These are phyloP conservation scores for Myopa tessellatipennis DNA, from an alignment of 2,888 invertebrate genomes.

Conservation along the genomic window DNA sequence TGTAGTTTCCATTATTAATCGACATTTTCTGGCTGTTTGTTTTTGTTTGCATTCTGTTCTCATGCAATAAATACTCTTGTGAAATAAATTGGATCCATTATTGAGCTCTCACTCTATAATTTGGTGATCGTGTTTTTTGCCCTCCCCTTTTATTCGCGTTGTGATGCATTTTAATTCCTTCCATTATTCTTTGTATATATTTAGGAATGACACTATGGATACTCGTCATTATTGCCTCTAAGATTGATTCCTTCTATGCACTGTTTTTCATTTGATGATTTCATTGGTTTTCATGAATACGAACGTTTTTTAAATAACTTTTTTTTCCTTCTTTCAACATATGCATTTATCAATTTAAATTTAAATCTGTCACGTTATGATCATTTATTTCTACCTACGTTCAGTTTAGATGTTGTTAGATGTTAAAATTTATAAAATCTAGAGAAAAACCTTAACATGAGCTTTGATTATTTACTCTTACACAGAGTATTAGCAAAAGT, in stretches of 20 bases:
- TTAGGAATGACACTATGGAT: slow-evolving; percentile 17
- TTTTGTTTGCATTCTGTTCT: background rate
- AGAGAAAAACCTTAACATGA: too few species aligned
- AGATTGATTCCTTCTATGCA: background rate
- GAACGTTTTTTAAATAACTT: background rate
- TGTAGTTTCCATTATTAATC: slow-evolving; percentile 6
- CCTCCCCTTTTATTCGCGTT: background rate
- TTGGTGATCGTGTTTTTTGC: background rate
- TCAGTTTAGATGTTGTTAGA: too few species aligned
- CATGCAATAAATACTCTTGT: background rate
- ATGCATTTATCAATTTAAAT: background rate
- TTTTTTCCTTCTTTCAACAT: too few species aligned
- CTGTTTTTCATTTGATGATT: slow-evolving; percentile 11
- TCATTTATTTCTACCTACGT: too few species aligned
- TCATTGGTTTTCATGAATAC: slow-evolving; percentile 8
- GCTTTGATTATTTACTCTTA: too few species aligned
- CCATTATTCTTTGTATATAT: slow-evolving; percentile 6
- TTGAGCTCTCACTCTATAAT: background rate
- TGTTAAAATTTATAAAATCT: too few species aligned
- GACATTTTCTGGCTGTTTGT: background rate
- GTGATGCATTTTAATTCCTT: background rate
- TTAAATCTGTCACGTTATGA: background rate
- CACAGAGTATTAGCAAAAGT: too few species aligned
- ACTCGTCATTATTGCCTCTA: background rate
- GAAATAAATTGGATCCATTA: background rate